A percentile compares a stretch with the other conserved stretches of the same genome.
These are phyloP conservation scores for Sturnira hondurensis DNA, from an alignment of 2,113 vertebrate species.

Conservation along the genomic window DNA sequence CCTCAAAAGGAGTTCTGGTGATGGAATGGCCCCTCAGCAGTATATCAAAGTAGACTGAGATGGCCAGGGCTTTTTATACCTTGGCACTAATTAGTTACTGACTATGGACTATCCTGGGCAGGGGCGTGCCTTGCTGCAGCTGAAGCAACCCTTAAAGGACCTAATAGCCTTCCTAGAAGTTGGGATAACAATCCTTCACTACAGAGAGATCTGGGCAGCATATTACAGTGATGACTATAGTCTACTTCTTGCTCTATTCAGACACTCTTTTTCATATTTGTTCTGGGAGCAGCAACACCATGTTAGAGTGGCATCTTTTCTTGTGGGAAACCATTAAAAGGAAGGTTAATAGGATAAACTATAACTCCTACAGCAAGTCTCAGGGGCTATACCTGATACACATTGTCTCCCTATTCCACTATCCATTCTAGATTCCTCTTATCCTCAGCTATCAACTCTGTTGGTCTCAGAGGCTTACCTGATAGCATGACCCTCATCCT, in stretches of 20 bases:
- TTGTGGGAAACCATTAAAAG: not conserved
- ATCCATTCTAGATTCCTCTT: not conserved
- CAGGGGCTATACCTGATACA: not conserved
- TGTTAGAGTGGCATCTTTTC: not conserved
- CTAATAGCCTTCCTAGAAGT: not conserved
- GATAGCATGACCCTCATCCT: not conserved
- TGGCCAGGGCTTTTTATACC: not conserved
- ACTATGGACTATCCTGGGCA: not conserved
- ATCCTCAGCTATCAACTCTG: not conserved
- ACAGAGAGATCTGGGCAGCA: not conserved
- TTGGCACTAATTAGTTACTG: not conserved
- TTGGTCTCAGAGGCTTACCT: not conserved
- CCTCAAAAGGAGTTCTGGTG: not conserved
- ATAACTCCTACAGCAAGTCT: not conserved
- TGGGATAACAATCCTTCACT: not conserved
- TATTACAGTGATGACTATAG: not conserved
- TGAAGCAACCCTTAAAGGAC: not conserved
- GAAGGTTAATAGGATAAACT: not conserved
- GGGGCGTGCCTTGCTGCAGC: not conserved
- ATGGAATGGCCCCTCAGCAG: not conserved
- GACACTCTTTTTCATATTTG: not conserved
- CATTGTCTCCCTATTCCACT: not conserved
- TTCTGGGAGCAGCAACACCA: not conserved
- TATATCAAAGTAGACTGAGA: not conserved
- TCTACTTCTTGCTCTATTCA: not conserved